Percentiles rank a stretch among this genome's conserved stretches.
These are phyloP conservation scores for Sparidentex hasta DNA, from an alignment of 2,797 vertebrate genomes.

Conservation along the genomic window DNA sequence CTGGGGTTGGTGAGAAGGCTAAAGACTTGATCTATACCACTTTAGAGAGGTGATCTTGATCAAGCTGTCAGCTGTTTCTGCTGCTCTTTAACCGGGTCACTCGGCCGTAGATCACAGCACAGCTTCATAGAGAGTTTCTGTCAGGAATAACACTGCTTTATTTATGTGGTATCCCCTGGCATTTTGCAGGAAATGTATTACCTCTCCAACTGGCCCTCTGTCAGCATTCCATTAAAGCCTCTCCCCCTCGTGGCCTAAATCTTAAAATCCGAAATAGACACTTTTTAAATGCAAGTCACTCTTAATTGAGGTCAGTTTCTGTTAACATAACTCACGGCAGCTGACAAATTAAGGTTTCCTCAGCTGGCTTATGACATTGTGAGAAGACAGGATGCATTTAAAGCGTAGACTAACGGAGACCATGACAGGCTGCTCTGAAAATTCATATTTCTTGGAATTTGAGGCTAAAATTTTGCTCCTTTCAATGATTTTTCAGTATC, in stretches of 20 bases:
- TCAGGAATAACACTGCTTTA: conserved; percentile 82
- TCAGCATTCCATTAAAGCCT: conserved; percentile 86
- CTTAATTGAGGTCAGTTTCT: conserved; percentile 87
- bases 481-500: conserved; percentile 57
- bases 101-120: conserved; percentile 68
- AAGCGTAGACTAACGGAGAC: conserved; percentile 56
- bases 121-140: conserved; percentile 78
- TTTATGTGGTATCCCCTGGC: conserved; percentile 83
- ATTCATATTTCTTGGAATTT: conserved; percentile 49
- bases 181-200: conserved; percentile 84
- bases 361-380: conserved; percentile 67
- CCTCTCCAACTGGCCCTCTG: conserved; percentile 82
- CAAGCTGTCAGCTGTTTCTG: conserved; percentile 77
- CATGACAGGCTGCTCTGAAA: conserved; percentile 36
- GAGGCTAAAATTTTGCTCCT: conserved; percentile 30
- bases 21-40: conserved; percentile 73
- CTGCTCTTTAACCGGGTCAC: conserved; percentile 79
- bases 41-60: conserved; percentile 77
- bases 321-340: conserved; percentile 79
- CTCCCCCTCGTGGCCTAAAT: conserved; percentile 70
- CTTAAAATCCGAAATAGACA: conserved; percentile 82
- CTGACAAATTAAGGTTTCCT: conserved; percentile 78
- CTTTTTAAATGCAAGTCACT: conserved; percentile 84
- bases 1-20: conserved; percentile 42
- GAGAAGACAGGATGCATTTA: conserved; percentile 56